Evolutionary conservation across 2,888 invertebrate species (phyloP).

Genomic region (Lithophane socia): DNA sequence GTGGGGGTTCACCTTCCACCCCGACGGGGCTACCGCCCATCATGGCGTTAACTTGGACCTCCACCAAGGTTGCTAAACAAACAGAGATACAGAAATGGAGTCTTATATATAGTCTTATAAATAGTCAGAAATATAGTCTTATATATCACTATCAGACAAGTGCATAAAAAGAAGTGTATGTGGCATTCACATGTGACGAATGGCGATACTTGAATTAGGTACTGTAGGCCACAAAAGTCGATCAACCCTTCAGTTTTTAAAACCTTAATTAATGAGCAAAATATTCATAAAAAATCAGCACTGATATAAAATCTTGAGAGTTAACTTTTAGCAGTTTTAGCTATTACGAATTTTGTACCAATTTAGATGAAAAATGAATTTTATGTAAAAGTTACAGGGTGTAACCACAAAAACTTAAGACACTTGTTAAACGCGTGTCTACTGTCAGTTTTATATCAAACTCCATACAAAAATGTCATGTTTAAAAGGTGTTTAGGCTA

Average conservation of each 20-base stretch:
- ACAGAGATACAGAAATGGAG: not conserved
- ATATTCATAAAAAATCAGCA: not conserved
- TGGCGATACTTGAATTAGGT: too few species aligned
- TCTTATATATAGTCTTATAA: not conserved
- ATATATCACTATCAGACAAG: not conserved
- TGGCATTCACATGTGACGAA: not conserved
- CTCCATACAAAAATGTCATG: too few species aligned
- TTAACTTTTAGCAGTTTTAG: not conserved
- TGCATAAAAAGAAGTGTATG: not conserved
- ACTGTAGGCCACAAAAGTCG: not conserved
- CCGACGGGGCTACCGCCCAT: conserved; percentile 69
- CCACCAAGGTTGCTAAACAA: conserved; percentile 79
- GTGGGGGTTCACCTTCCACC: conserved; percentile 69
- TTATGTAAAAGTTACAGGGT: not conserved
- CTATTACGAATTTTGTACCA: not conserved
- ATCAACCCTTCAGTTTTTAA: not conserved
- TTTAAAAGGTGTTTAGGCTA: too few species aligned
- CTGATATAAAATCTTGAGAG: not conserved
- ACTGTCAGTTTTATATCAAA: too few species aligned
- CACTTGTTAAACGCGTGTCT: too few species aligned
- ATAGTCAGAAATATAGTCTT: not conserved
- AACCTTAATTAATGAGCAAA: not conserved
- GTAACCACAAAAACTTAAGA: too few species aligned
- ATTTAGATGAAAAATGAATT: not conserved
- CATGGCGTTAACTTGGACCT: conserved; percentile 79